Base-by-base conservation (phyloP, 2,888 invertebrate genomes). In the Scotopteryx bipunctaria region DNA sequence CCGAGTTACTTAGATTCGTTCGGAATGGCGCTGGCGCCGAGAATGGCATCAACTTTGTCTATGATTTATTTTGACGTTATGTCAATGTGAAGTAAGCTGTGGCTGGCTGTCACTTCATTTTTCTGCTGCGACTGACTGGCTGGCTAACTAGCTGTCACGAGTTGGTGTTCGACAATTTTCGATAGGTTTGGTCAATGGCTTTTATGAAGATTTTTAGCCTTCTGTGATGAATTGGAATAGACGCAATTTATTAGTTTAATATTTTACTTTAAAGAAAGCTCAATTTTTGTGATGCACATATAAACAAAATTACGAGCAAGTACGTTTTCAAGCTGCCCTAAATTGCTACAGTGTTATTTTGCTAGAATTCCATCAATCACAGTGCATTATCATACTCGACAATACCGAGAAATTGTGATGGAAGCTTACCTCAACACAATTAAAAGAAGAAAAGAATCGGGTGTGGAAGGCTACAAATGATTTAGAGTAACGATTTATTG, bases 401-500 rank as follows among this genome's bases (percentile, higher is more conserved):
- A 55, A 50, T 44, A 53, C 69, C 70, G 73, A 71, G 70, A 73
- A 70, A 47, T 70, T 86, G 88, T 88, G 79, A 89, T 89, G 89
- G 89, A 87, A 86, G 76, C 80, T 68, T 72, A 80, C 73, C 79
- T 74, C 68, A 76, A 69, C 66, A 67, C 74, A 50, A 78, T 71
- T 63, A 75, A 77, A 64, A 84, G 83, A 73, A 78, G 86, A 72
- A 86, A 83, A 76, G 82, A 75, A 73, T 79, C 83, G 56, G 79
- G 83, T 56, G 78, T 81, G 56, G 88, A 88, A 63, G 87, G 87
- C 38, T 88, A 88, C 73, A 88, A 89, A 87, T 89, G 88, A 88
- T 70, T 61, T 69, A 69, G 17, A 55, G 57, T 41, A 48, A 45
- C 46, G 61, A 54, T 55, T 63, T 56, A 63, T 65, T 62, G 61